Percentiles rank a stretch among this genome's conserved stretches.
Evolutionary conservation across 2,888 invertebrate genomes (phyloP).

Genomic region (Atethmia centrago): DNA sequence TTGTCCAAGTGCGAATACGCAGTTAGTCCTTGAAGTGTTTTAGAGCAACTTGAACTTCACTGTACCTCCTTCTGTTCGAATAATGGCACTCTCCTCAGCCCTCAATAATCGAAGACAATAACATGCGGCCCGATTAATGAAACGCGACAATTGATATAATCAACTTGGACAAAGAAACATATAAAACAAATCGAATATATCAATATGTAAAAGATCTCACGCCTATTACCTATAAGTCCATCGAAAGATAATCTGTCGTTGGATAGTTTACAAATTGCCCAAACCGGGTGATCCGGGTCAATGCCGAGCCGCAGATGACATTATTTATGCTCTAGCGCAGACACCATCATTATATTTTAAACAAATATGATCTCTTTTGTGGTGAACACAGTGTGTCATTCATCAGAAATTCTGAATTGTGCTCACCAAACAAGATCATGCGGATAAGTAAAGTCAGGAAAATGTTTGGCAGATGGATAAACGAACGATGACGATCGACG

Average conservation of each 20-base stretch:
- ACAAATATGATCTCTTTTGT: background rate
- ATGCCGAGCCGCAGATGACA: constrained; percentile 1
- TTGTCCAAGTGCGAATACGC: background rate
- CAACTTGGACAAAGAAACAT: background rate
- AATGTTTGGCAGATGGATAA: background rate
- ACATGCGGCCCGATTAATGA: too few relatives aligned
- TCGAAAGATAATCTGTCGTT: background rate
- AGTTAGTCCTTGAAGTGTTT: background rate
- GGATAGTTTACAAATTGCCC: constrained; percentile 4
- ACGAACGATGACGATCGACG: background rate
- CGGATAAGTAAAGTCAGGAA: background rate
- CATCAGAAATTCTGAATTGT: background rate
- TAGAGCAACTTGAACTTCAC: background rate
- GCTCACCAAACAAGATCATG: background rate
- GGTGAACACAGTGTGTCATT: background rate
- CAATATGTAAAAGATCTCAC: background rate
- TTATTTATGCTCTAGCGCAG: background rate
- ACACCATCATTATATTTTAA: background rate
- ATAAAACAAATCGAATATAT: background rate
- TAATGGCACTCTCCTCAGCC: background rate
- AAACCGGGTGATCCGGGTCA: constrained; percentile 10
- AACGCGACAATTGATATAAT: background rate
- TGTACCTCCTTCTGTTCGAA: background rate
- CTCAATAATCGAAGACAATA: background rate
- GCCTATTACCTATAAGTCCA: constrained; percentile 11